Percentiles rank a stretch among this genome's conserved stretches.
phyloP scores from a whole-genome alignment of 2,113 vertebrate species.

The Pseudorectes ferrugineus region DNA sequence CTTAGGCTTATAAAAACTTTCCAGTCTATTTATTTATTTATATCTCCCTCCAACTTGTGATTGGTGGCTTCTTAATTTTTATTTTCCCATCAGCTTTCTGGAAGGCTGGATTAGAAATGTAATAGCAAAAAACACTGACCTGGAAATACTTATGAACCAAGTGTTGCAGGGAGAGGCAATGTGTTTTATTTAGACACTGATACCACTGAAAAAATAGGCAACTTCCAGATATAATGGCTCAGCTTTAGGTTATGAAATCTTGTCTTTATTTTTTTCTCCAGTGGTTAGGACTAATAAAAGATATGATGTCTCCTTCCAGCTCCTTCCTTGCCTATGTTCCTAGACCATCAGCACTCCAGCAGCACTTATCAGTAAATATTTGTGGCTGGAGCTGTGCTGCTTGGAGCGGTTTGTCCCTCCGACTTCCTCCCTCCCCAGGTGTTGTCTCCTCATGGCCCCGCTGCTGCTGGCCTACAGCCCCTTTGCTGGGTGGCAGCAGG shows the following conservation, averaged over 20 bases:
- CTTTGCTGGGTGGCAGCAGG: not conserved
- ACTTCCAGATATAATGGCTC: not conserved
- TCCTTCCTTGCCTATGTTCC: not conserved
- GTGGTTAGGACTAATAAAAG: not conserved
- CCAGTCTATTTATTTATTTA: not conserved
- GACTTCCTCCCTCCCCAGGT: not conserved
- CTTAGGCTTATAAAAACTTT: not conserved
- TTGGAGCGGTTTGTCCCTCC: rapidly evolving
- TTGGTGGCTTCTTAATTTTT: not conserved
- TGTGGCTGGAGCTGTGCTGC: not conserved
- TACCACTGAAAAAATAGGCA: not conserved
- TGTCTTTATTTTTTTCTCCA: not conserved
- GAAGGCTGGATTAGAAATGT: not conserved
- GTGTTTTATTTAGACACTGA: not conserved
- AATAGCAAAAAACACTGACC: not conserved
- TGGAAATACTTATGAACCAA: not conserved
- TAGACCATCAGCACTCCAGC: not conserved
- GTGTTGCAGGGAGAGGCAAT: not conserved
- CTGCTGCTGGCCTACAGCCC: not conserved
- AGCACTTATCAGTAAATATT: not conserved
- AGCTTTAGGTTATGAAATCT: not conserved
- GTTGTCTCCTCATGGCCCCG: rapidly evolving
- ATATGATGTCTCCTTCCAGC: not conserved
- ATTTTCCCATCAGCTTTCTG: not conserved
- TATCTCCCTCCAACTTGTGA: not conserved